Evolutionary conservation across 1,140 invertebrate genomes (phyloP).

Genomic region (Philopotamus ludificatus): DNA sequence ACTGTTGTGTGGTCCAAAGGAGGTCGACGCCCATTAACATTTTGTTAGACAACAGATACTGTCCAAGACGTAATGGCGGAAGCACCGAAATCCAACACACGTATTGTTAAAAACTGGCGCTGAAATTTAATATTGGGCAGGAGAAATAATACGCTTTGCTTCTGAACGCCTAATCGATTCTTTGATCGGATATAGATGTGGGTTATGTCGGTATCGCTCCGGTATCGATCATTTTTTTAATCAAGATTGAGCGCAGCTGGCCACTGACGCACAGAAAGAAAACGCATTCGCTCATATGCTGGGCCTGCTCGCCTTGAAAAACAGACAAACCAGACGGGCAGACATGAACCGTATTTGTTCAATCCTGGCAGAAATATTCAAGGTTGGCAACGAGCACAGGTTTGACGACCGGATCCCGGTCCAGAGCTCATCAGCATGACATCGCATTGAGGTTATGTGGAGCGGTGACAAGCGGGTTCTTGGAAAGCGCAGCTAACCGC

Average conservation of each 20-base stretch:
- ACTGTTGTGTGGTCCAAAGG: neutral
- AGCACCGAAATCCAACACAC: neutral
- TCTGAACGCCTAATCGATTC: neutral
- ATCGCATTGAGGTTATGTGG: too few species aligned
- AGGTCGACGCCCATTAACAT: neutral
- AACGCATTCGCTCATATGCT: constrained; percentile 4
- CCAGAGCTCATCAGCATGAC: too few species aligned
- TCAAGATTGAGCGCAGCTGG: neutral
- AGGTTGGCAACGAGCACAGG: neutral
- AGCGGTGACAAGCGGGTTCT: too few species aligned
- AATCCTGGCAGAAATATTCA: neutral
- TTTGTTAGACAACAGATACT: neutral
- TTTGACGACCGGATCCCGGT: neutral
- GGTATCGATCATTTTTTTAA: neutral
- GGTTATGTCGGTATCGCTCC: too few species aligned
- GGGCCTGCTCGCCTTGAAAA: constrained; percentile 15
- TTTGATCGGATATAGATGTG: too few species aligned
- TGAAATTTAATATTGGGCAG: too few species aligned
- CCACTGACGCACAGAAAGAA: constrained; percentile 14
- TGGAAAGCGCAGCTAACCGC: too few species aligned
- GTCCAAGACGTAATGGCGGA: neutral
- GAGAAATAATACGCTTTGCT: too few species aligned
- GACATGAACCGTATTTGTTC: neutral
- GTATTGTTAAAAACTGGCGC: too few species aligned
- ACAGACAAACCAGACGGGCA: neutral